Evolutionary conservation across 2,888 invertebrate species (phyloP), one percentile per base, ranked within the genome.

Genomic region (Agrotis segetum): DNA sequence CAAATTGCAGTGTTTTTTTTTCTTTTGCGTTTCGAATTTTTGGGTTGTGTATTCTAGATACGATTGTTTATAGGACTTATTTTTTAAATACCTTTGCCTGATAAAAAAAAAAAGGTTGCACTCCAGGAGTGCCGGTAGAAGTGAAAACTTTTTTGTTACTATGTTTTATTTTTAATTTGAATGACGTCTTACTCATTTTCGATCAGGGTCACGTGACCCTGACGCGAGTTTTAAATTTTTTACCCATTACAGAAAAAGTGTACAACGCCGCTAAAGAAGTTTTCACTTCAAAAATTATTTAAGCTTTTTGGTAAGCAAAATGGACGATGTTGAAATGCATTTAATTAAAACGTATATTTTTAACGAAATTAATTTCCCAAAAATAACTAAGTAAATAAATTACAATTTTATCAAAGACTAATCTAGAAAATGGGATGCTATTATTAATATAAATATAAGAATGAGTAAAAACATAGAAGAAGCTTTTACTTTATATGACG

Each of bases 51-150:
- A 29, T 69, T 69, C 29, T 40, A 14, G 49, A 24, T 56, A 14
- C 2, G 17, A 56, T 56, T 77, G 34, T 77, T 70, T 13, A 55
- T 13, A 60, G 46, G 79, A 61, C 0, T 49, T 71, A n/a, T 63
- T 50, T 50, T 72, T 56, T 2, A 17, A 55, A 60, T 50, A 72
- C 73, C 24, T 74, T 74, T 56, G 73, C 73, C 16, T 46, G 11
- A 78, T n/a, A 24, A n/a, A 50, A 55, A n/a, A n/a, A n/a, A n/a
- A n/a, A n/a, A n/a, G n/a, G n/a, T n/a, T n/a, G n/a, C n/a, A n/a
- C n/a, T n/a, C n/a, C n/a, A n/a, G n/a, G n/a, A n/a, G n/a, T n/a
- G n/a, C n/a, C n/a, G n/a, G n/a, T n/a, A n/a, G n/a, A n/a, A n/a
- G n/a, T n/a, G n/a, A n/a, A n/a, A n/a, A n/a, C n/a, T n/a, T n/a